Conservation (phyloP, 2,113 vertebrate species). For the Syrrhaptes paradoxus region DNA sequence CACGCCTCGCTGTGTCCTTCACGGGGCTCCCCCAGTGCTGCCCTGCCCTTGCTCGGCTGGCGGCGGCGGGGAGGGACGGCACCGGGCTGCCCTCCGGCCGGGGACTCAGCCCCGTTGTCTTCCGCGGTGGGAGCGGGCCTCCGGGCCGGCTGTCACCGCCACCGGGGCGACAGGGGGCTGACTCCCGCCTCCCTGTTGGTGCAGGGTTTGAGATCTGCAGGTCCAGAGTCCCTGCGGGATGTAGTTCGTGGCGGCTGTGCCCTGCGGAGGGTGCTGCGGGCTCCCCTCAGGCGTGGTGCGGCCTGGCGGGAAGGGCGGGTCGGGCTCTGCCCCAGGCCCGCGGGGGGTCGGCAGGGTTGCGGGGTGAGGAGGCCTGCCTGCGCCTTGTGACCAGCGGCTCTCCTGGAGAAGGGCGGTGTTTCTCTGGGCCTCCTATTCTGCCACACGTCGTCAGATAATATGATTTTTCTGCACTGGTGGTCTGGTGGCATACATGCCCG, state of each 20-base stretch:
- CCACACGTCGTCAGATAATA: accelerated
- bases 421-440: accelerated
- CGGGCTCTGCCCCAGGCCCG: accelerated
- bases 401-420: accelerated
- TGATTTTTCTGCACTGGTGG: accelerated
- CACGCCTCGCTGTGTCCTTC: accelerated
- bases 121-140: too few species aligned
- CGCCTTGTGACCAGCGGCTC: accelerated
- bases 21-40: accelerated
- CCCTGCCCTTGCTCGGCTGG: accelerated
- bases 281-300: accelerated
- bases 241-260: neutral
- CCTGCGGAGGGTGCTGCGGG: too few species aligned
- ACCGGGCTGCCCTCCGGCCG: too few species aligned
- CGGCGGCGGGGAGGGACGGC: neutral
- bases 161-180: too few species aligned
- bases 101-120: too few species aligned
- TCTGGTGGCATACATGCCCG: accelerated
- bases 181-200: too few species aligned
- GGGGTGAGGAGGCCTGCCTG: neutral
- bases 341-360: accelerated
- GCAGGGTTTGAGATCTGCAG: too few species aligned
- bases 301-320: neutral
- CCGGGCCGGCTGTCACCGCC: neutral
- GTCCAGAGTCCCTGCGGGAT: neutral